Evolutionary conservation across 2,888 invertebrate genomes (phyloP).

Genomic region (Pocota personata): DNA sequence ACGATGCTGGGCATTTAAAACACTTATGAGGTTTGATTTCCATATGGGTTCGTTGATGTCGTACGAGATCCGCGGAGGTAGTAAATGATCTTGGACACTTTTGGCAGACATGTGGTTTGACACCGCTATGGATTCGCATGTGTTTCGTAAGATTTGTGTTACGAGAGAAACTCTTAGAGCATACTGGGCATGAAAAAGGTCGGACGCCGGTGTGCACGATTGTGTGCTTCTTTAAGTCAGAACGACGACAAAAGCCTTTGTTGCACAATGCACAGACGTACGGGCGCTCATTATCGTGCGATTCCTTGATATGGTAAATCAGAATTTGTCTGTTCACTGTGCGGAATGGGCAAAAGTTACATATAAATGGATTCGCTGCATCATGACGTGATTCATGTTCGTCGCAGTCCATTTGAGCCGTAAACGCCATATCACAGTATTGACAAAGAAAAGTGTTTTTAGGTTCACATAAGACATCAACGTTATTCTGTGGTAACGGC

Average conservation of each 20-base stretch:
- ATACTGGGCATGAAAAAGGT: constrained; percentile 89
- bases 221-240: constrained; percentile 89
- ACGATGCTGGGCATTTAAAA: constrained; percentile 86
- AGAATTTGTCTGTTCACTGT: constrained; percentile 78
- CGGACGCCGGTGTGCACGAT: constrained; percentile 90
- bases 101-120: constrained; percentile 89
- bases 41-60: constrained; percentile 87
- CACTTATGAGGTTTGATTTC: constrained; percentile 87
- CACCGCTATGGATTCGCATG: constrained; percentile 88
- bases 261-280: constrained; percentile 88
- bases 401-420: constrained; percentile 86
- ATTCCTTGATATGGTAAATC: constrained; percentile 86
- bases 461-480: constrained; percentile 42
- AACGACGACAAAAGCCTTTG: constrained; percentile 88
- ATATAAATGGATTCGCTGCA: constrained; percentile 80
- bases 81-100: constrained; percentile 89
- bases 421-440: constrained; percentile 89
- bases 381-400: constrained; percentile 88
- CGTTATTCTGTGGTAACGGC: constrained; percentile 3
- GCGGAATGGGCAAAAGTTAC: constrained; percentile 79
- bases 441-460: constrained; percentile 88
- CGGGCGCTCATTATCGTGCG: constrained; percentile 88
- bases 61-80: constrained; percentile 86
- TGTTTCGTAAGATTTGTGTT: constrained; percentile 91
- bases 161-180: constrained; percentile 89